Evolutionary conservation across 53 echinoderm and acorn worm species (phyloP), one percentile per base, ranked within the genome.

Genomic region (Hippasteria phrygiana): DNA sequence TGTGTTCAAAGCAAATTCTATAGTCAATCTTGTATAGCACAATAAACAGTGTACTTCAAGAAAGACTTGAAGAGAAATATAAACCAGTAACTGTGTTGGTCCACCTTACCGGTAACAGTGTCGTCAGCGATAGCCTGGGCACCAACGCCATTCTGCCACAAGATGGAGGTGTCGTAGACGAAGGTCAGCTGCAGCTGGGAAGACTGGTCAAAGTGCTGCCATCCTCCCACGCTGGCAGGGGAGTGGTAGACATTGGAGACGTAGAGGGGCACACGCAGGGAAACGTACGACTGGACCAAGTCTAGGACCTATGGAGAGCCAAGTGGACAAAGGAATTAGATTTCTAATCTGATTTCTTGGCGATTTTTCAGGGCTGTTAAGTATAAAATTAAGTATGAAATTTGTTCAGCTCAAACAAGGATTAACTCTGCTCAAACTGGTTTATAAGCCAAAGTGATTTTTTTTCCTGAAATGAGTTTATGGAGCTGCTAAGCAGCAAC

Each of bases 151-250:
- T 96, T 96, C 91, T 98, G 94, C 99, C 99, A 98, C 50, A 99
- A 90, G 91, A 99, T 95, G 62, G 99, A 95, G 55, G 99, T 99
- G 71, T 99, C 99, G 71, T 99, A 99, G 73, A 93, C 93, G 43
- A 99, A 99, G 56, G 99, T 99, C 55, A 99, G 93, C 88, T 96
- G 95, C 42, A 99, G 93, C 69, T 94, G 91, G 41, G 99, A 99
- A 62, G 90, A 87, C 81, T 96, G 96, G 90, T 99, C 99, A 96
- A 99, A 99, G 88, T 99, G 99, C 79, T 99, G 94, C 99, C 99
- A 99, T 71, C 99, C 99, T 28, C 99, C 99, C 8, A 90, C 88
- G 38, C 92, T 96, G 16, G 91, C 99, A 4, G 99, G 99, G 28
- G 99, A 99, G 86, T 99, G 96, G 96, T 93, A 99, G 75, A 99